Evolutionary conservation across 2,797 vertebrate species (phyloP), one percentile per base, ranked within the genome.

Genomic region (Bradypus variegatus): DNA sequence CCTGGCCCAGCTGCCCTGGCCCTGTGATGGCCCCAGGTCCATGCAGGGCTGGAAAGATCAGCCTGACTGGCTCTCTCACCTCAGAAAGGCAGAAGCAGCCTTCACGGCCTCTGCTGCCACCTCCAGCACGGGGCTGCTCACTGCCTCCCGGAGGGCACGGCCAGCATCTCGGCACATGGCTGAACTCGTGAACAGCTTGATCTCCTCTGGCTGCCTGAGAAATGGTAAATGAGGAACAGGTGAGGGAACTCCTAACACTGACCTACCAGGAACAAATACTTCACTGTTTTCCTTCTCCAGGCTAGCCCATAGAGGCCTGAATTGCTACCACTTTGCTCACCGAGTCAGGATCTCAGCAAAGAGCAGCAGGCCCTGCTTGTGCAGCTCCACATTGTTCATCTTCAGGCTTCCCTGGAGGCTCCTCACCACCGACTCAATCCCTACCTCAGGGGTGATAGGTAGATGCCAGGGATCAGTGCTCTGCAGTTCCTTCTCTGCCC

Each of bases 351-450:
- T 98, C 96, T 98, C 98, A 58, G 98, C 97, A 19, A 99, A 98
- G 38, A 99, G 98, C 95, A 98, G 96, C 60, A 99, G 97, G 69
- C 99, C 99, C 96, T 98, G 98, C 95, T 98, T 99, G 33, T 98
- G 98, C 83, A 99, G 97, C 84, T 99, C 98, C 60, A 96, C 85
- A 78, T 98, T 98, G 96, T 98, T 98, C 95, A 98, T 91, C 93
- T 92, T 97, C 95, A 99, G 96, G 92, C 97, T 97, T 94, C 95
- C 96, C 76, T 97, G 98, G 65, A 99, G 97, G 97, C 98, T 99
- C 93, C 98, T 98, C 96, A 99, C 96, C 94, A 99, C 95, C 41
- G 98, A 98, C 96, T 99, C 99, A 27, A 99, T 98, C 81, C 99
- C 99, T 99, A 53, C n/a, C 93, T 19, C 78, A 90, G 88, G 70